phyloP scores from a whole-genome alignment of 2,113 vertebrate genomes.

The Heterotilapia buettikoferi region DNA sequence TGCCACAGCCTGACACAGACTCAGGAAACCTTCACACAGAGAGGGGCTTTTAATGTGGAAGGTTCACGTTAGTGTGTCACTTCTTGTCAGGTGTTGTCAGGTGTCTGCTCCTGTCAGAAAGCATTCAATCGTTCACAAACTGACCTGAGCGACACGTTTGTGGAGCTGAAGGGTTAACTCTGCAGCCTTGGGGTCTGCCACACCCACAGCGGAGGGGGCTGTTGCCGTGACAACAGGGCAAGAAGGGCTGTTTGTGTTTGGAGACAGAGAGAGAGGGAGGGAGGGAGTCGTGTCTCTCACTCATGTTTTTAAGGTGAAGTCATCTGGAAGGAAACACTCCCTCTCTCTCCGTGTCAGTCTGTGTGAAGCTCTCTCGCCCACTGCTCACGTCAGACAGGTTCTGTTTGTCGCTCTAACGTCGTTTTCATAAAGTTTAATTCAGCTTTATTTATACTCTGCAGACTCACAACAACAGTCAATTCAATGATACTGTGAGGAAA shows the following conservation, averaged over 20 bases:
- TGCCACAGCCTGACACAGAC: neutral
- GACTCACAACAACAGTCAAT: neutral
- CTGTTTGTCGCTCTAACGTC: neutral
- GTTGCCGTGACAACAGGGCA: neutral
- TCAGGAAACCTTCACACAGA: neutral
- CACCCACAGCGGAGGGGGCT: conserved; percentile 1
- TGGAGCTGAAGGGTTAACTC: conserved; percentile 25
- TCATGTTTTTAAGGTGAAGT: conserved; percentile 43
- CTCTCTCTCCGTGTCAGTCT: neutral
- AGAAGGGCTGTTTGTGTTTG: neutral
- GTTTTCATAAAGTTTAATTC: neutral
- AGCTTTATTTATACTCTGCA: neutral
- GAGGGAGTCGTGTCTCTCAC: neutral
- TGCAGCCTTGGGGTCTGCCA: neutral
- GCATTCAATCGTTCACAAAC: neutral
- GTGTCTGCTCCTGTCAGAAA: neutral
- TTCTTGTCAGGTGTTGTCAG: neutral
- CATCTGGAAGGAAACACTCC: conserved; percentile 27
- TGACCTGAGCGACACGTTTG: neutral
- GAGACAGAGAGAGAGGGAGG: neutral
- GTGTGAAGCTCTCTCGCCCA: neutral
- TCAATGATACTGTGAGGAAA: neutral
- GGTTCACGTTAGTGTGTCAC: neutral
- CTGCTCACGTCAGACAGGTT: neutral
- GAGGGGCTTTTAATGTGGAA: neutral